Conservation (phyloP, 35 echinoderm and acorn worm species). For the Diadema setosum region DNA sequence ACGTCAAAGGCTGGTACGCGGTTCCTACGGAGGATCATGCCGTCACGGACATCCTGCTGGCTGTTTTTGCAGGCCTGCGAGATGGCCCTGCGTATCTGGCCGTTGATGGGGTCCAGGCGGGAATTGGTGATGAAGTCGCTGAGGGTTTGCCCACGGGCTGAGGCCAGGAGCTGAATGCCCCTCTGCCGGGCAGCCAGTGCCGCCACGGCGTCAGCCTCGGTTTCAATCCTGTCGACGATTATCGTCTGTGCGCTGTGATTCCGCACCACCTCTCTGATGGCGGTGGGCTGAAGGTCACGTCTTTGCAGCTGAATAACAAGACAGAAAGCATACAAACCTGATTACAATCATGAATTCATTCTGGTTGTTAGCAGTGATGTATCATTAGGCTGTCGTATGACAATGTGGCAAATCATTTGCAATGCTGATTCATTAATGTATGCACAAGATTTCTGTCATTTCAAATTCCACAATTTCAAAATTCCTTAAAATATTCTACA, state of each 20-base stretch:
- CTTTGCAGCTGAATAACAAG: conserved; percentile 22
- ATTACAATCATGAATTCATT: too few species aligned
- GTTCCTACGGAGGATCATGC: not conserved
- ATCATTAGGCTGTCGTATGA: too few species aligned
- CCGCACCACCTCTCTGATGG: conserved; percentile 46
- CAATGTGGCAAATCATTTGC: too few species aligned
- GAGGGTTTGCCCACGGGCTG: conserved; percentile 7
- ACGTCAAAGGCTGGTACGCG: conserved; percentile 27
- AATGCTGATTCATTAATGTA: too few species aligned
- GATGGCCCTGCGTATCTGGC: not conserved
- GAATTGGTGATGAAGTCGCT: conserved; percentile 19
- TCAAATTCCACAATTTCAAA: too few species aligned
- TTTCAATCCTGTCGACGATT: conserved; percentile 66
- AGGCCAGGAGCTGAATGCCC: conserved; percentile 55
- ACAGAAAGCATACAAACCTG: too few species aligned
- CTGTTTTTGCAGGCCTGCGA: not conserved
- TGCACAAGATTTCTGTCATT: too few species aligned
- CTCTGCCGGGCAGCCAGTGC: not conserved
- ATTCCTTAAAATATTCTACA: too few species aligned
- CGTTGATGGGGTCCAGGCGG: not conserved
- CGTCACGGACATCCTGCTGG: not conserved
- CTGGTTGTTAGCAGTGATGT: too few species aligned
- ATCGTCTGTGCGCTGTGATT: conserved; percentile 66
- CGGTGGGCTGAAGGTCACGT: conserved; percentile 19
- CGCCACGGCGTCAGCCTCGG: conserved; percentile 10